Evolutionary conservation across 2,113 vertebrate species (phyloP).

Genomic region (Callospermophilus lateralis): DNA sequence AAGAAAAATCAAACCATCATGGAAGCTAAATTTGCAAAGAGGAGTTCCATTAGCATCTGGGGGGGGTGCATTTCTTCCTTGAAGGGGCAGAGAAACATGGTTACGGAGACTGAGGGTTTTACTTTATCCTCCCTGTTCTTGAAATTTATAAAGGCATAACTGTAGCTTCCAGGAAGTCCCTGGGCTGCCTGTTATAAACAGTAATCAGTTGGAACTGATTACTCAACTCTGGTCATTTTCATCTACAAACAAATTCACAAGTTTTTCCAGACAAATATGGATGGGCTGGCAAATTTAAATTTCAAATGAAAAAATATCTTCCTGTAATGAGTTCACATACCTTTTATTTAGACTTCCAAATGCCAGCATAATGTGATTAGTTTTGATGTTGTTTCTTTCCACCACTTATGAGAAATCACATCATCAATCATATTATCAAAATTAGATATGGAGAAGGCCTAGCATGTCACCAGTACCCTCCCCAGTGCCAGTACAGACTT

Average conservation of each 20-base stretch:
- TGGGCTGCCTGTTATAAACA: constrained; percentile 73
- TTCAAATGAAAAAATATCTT: constrained; percentile 84
- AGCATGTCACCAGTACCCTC: constrained; percentile 68
- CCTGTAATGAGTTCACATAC: constrained; percentile 85
- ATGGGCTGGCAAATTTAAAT: constrained; percentile 82
- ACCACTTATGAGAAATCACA: constrained; percentile 82
- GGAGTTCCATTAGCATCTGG: neutral
- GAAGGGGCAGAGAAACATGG: neutral
- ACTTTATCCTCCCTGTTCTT: neutral
- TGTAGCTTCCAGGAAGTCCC: constrained; percentile 66
- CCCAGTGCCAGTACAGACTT: constrained; percentile 76
- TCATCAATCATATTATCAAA: constrained; percentile 86
- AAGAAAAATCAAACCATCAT: constrained; percentile 34
- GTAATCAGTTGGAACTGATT: constrained; percentile 82
- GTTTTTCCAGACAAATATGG: constrained; percentile 80
- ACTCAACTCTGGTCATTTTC: constrained; percentile 82
- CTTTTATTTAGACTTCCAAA: constrained; percentile 85
- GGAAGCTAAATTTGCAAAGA: neutral
- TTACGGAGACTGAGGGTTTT: neutral
- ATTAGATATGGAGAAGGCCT: constrained; percentile 79
- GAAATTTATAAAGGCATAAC: constrained; percentile 49
- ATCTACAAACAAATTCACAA: constrained; percentile 84
- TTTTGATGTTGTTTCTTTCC: constrained; percentile 81
- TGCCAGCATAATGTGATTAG: constrained; percentile 83
- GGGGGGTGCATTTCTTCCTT: neutral